These are phyloP conservation scores for Patella pellucida DNA, from an alignment of 2,888 invertebrate genomes.

Conservation along the genomic window DNA sequence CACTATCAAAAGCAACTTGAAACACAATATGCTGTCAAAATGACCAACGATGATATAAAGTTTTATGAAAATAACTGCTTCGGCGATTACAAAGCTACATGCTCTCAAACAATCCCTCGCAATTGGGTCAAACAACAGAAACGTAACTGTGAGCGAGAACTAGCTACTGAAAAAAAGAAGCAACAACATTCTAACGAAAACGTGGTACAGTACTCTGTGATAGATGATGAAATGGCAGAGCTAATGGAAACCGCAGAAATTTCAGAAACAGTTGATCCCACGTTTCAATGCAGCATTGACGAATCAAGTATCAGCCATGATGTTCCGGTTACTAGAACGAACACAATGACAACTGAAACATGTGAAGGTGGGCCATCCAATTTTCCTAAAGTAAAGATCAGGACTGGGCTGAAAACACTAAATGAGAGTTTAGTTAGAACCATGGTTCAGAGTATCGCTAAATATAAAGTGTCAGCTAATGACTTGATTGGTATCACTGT, in stretches of 20 bases:
- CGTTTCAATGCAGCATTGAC: neutral
- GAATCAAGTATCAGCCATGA: neutral
- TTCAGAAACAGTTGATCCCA: no score
- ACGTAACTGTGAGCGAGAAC: neutral
- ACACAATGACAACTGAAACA: neutral
- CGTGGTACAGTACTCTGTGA: neutral
- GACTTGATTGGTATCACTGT: slow-evolving; percentile 6
- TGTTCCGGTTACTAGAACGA: neutral
- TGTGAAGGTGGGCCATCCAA: neutral
- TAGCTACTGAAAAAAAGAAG: neutral
- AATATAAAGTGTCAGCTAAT: neutral
- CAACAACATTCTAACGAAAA: neutral
- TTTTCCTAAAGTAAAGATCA: neutral
- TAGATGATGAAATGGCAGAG: neutral
- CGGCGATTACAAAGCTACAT: neutral
- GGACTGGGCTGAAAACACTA: neutral
- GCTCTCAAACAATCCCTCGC: neutral
- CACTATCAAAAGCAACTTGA: neutral
- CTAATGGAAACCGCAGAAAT: no score
- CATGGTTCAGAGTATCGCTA: neutral
- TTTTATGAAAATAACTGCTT: neutral
- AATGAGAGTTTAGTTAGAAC: neutral
- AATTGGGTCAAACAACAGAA: neutral
- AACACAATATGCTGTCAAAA: neutral
- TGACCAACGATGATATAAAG: neutral